Evolutionary conservation across 2,888 invertebrate species (phyloP), one percentile per base, ranked within the genome.

Genomic region (Hypomecis punctinalis): DNA sequence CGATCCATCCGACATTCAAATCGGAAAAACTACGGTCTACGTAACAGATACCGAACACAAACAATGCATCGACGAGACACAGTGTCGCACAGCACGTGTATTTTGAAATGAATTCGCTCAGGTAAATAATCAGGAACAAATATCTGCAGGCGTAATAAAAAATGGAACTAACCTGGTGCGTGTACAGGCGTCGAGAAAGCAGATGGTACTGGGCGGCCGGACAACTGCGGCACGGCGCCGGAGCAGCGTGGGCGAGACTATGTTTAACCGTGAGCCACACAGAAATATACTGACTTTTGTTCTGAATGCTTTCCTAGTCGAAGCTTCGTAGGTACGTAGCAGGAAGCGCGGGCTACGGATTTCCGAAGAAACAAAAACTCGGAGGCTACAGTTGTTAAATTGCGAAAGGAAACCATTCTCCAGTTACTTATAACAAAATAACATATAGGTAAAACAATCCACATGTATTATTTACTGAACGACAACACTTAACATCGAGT

Each of bases 221-320:
- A 71, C 79, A 76, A 71, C 79, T 77, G 78, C 80, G 76, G 70
- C 69, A 74, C 80, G 81, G 76, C 81, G 84, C 76, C 75, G 67
- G 83, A 77, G 83, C 80, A 74, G 85, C 80, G 90, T 91, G 88
- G 91, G 91, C 78, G 92, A 82, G 80, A 83, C 92, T 91, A 91
- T 90, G 92, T 91, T 88, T 92, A 92, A 90, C 84, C 84, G 86
- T 89, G 91, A 92, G 91, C 91, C 82, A 88, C 86, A 89, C 91
- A 81, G 83, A 90, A 91, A 89, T 91, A 91, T 88, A 90, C 84
- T 86, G 88, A 90, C 91, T 91, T 90, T 90, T 91, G 90, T 90
- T 90, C 83, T 78, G 78, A 83, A 81, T 80, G 84, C 83, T 89
- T 90, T 90, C 86, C 85, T 86, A 80, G 83, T 83, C 78, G 75